A percentile compares a stretch with the other conserved stretches of the same genome.
Evolutionary conservation across 2,888 invertebrate species (phyloP).

Genomic region (Sericinus montela): DNA sequence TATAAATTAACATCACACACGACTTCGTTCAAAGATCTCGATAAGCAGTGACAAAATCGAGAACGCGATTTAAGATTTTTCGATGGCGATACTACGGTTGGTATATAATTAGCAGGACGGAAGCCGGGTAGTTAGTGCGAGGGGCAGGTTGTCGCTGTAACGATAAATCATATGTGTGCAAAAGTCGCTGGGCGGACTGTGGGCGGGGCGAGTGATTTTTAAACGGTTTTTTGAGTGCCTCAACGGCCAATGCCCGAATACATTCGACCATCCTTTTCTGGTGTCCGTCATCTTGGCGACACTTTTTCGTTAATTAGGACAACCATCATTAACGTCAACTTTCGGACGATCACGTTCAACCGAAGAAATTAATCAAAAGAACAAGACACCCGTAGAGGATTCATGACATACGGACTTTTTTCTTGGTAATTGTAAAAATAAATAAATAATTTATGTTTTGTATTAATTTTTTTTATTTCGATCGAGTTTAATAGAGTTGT

Average conservation of each 20-base stretch:
- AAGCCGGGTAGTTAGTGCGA: slow-evolving; percentile 68
- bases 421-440: slow-evolving; percentile 6
- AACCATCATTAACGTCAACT: slow-evolving; percentile 66
- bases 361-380: slow-evolving; percentile 17
- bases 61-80: slow-evolving; percentile 63
- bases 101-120: slow-evolving; percentile 70
- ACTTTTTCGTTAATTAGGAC: slow-evolving; percentile 75
- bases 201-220: slow-evolving; percentile 76
- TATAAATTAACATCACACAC: slow-evolving; percentile 49
- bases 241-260: slow-evolving; percentile 67
- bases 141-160: slow-evolving; percentile 72
- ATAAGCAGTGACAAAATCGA: slow-evolving; percentile 47
- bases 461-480: neutral
- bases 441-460: slow-evolving; percentile 14
- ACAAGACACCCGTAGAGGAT: slow-evolving; percentile 16
- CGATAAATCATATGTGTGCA: slow-evolving; percentile 77
- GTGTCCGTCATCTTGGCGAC: slow-evolving; percentile 59
- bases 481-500: slow-evolving; percentile 3
- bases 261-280: slow-evolving; percentile 69
- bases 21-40: slow-evolving; percentile 32
- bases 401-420: slow-evolving; percentile 7
- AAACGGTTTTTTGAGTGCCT: slow-evolving; percentile 75
- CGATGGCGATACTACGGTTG: slow-evolving; percentile 44
- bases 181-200: slow-evolving; percentile 66
- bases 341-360: slow-evolving; percentile 44